These are phyloP conservation scores for Anguilla pacifica DNA, from an alignment of 2,797 vertebrate species.

Conservation along the genomic window DNA sequence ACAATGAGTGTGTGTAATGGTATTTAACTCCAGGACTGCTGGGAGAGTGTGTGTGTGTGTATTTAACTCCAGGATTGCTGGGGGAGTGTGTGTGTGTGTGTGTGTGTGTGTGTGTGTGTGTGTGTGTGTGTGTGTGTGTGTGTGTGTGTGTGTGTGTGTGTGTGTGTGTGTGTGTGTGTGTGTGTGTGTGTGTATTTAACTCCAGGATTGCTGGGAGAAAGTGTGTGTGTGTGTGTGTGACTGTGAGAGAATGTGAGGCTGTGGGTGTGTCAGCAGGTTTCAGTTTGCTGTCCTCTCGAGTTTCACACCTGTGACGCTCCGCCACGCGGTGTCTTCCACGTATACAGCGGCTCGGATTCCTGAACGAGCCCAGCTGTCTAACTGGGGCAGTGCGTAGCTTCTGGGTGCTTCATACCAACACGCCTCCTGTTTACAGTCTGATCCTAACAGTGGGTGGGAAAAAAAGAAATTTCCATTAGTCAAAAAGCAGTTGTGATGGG, in stretches of 20 bases:
- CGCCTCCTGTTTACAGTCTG: not conserved
- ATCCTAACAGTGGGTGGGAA: not conserved
- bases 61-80: not conserved
- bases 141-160: too few relatives aligned
- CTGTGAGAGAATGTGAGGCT: not conserved
- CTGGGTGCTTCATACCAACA: not conserved
- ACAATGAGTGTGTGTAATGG: not conserved
- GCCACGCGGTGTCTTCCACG: not conserved
- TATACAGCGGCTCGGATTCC: not conserved
- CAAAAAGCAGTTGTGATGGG: too few relatives aligned
- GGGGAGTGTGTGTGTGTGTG: too few relatives aligned
- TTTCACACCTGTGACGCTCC: not conserved
- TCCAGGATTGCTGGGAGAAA: not conserved
- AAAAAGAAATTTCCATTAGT: not conserved
- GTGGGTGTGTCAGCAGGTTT: constrained; percentile 16
- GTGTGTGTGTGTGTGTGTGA: not conserved
- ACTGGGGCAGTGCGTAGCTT: not conserved
- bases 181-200: too few relatives aligned
- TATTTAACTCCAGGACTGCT: too few relatives aligned
- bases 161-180: too few relatives aligned
- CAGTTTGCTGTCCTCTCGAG: not conserved
- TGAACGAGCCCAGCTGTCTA: not conserved
- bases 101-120: too few relatives aligned
- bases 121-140: too few relatives aligned
- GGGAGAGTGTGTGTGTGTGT: not conserved